phyloP scores from a whole-genome alignment of 2,888 invertebrate genomes.

The Mythimna ferrago region DNA sequence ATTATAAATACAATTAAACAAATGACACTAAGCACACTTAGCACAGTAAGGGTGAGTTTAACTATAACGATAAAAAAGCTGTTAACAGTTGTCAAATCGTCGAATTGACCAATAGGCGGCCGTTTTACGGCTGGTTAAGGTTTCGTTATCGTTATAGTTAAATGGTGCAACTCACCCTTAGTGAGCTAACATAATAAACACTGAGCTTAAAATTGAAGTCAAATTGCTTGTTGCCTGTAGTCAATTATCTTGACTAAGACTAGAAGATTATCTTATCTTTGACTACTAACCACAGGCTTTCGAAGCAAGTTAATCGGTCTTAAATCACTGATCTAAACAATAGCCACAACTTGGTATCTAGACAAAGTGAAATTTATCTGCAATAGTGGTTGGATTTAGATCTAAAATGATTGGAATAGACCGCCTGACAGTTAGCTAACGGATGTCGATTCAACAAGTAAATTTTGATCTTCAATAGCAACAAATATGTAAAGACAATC shows the following conservation, averaged over 20 bases:
- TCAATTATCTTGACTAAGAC: constrained; percentile 8
- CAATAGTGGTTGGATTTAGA: not conserved
- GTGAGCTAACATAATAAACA: not conserved
- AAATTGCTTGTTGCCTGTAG: not conserved
- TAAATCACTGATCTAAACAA: not conserved
- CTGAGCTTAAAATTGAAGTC: not conserved
- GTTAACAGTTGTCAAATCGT: no score
- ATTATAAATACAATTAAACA: no score
- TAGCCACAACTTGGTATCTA: not conserved
- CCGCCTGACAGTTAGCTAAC: not conserved
- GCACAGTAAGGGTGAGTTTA: no score
- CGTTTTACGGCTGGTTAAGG: no score
- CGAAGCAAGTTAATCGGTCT: not conserved
- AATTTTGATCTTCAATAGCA: no score
- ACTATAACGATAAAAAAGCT: no score
- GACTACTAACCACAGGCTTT: not conserved
- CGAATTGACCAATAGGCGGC: no score
- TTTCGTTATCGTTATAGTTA: no score
- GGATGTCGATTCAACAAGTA: no score
- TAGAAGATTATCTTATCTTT: constrained; percentile 7
- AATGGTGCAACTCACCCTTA: no score
- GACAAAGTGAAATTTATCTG: not conserved
- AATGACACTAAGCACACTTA: no score
- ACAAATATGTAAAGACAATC: no score
- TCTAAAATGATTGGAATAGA: not conserved